phyloP scores from a whole-genome alignment of 2,797 vertebrate genomes.

The Lates japonicus region DNA sequence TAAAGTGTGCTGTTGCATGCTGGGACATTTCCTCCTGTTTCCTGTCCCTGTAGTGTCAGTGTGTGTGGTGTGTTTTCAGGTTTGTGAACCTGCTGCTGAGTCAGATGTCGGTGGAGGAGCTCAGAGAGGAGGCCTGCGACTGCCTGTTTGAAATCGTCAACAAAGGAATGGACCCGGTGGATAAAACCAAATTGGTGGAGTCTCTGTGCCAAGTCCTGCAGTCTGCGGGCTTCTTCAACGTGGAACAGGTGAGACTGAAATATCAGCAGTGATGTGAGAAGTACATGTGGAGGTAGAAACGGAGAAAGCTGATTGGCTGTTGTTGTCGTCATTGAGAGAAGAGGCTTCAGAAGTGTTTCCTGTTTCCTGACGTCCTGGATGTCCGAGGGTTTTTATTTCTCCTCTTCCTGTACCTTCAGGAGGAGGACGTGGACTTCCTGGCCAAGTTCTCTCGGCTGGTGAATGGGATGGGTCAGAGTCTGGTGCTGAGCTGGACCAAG shows the following conservation, averaged over 20 bases:
- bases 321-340: background rate
- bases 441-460: slow-evolving; percentile 97
- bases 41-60: no score
- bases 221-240: slow-evolving; percentile 96
- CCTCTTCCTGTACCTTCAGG: slow-evolving; percentile 79
- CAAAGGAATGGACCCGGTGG: slow-evolving; percentile 98
- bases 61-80: slow-evolving; percentile 75
- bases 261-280: no score
- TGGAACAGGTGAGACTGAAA: slow-evolving; percentile 89
- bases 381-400: background rate
- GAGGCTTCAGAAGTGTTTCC: background rate
- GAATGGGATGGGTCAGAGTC: slow-evolving; percentile 97
- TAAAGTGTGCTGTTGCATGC: no score
- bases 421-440: slow-evolving; percentile 98
- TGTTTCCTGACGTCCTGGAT: slow-evolving; percentile 14
- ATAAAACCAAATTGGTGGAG: slow-evolving; percentile 98
- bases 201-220: slow-evolving; percentile 95
- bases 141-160: slow-evolving; percentile 98
- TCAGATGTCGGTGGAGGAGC: slow-evolving; percentile 98
- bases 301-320: no score
- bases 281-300: no score
- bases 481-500: slow-evolving; percentile 97
- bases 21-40: no score
- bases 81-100: slow-evolving; percentile 98
- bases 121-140: slow-evolving; percentile 97